Base-by-base conservation (phyloP, 2,113 vertebrate genomes). In the Oophaga pumilio region DNA sequence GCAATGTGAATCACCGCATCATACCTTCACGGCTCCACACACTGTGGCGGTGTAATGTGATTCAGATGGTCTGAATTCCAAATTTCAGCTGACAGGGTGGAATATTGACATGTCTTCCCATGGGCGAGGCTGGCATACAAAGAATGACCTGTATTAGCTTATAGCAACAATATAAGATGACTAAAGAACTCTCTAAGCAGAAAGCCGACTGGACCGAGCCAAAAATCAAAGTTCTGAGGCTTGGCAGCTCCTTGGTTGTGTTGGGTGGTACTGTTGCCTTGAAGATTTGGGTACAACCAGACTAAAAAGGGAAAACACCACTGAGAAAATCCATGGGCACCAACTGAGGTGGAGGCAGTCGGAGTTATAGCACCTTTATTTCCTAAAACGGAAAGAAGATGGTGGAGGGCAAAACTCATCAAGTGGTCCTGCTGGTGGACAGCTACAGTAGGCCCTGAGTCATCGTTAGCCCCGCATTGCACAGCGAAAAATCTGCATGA, bases 71-170 rank as follows among this genome's bases (percentile, higher is more conserved):
- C 33, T 17, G 4, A 50, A 66, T 82, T 50, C 59, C 79, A 82
- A 13, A 33, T 49, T 64, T 50, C 60, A 68, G 60, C 57, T 20
- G 62, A 82, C 80, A 52, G 80, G 80, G 60, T 66, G 80, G 80
- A 66, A 68, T 82, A 82, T 52, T 82, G 80, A 82, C 80, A 52
- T 17, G 80, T 52, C 22, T 82, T 68, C 60, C 80, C 68, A 43
- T 50, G 80, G 80, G 60, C 12, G 33, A 82, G 80, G 33, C 33
- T 82, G 80, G 80, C 60, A 79, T 57, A 79, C 15, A 57, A 28
- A 28, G n/a, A 17, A 79, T 77, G 50, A 14, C n/a, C 24, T 59
- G 26, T n/a, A 24, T 57, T 28, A 17, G 18, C 22, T 57, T 57
- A 57, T 28, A 57, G 24, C 6, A 56, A 52, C 4, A 0, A 50